These are phyloP conservation scores for Callinectes sapidus DNA, from an alignment of 2,888 invertebrate species.

Conservation along the genomic window DNA sequence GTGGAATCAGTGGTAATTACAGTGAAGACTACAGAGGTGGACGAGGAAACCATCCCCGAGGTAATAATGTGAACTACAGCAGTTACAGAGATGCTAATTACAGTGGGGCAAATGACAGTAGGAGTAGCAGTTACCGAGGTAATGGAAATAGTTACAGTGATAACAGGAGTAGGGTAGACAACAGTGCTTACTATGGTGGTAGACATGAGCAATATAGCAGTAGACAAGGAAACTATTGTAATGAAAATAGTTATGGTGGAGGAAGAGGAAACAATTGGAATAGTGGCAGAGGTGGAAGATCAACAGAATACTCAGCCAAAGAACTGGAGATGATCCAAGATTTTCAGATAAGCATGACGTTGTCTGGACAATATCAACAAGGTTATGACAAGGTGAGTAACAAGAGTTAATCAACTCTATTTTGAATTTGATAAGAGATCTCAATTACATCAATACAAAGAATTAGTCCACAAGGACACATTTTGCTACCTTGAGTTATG, in stretches of 20 bases:
- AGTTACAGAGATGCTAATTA: constrained; percentile 30
- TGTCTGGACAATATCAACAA: constrained; percentile 49
- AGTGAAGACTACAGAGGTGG: constrained; percentile 30
- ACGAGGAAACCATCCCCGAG: constrained; percentile 29
- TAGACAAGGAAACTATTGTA: constrained; percentile 2
- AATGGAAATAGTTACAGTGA: constrained; percentile 24
- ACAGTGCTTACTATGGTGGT: constrained; percentile 13
- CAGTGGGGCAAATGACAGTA: not conserved
- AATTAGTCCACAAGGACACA: no score
- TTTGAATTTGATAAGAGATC: not conserved
- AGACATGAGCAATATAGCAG: constrained; percentile 23
- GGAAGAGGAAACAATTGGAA: constrained; percentile 42
- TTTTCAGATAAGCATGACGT: constrained; percentile 37
- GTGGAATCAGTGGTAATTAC: not conserved
- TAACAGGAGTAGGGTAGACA: not conserved
- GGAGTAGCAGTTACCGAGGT: not conserved
- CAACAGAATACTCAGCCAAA: constrained; percentile 31
- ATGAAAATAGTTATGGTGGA: constrained; percentile 28
- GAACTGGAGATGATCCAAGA: constrained; percentile 51
- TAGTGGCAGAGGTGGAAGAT: constrained; percentile 28
- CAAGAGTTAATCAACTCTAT: not conserved
- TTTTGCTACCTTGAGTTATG: no score
- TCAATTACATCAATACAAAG: not conserved
- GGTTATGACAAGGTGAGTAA: constrained; percentile 28
- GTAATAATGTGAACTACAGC: not conserved